Conservation (phyloP, 2,113 vertebrate genomes). For the Pygoscelis antarcticus region DNA sequence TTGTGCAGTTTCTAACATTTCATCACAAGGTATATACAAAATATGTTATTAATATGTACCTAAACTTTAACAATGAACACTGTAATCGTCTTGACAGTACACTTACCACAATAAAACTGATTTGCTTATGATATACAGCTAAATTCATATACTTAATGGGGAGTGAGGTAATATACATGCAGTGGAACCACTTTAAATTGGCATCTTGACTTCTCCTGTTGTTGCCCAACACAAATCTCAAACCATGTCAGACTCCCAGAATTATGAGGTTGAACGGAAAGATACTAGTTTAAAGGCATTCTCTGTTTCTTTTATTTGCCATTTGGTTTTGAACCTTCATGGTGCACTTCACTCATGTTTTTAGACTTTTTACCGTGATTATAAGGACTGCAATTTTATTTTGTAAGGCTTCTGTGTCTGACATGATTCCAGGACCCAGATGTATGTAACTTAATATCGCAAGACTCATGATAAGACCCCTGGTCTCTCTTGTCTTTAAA, state of each 20-base stretch:
- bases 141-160: background rate
- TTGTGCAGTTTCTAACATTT: background rate
- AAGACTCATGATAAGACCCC: fast-evolving
- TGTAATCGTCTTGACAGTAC: background rate
- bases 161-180: fast-evolving
- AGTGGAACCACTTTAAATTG: background rate
- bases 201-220: background rate
- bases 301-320: background rate
- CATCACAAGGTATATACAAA: background rate
- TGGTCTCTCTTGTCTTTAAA: background rate
- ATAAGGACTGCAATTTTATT: background rate
- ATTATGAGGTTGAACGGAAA: background rate
- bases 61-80: background rate
- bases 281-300: background rate
- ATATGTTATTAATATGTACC: fast-evolving
- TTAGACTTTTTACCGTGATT: background rate
- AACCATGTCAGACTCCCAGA: background rate
- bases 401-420: background rate
- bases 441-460: background rate
- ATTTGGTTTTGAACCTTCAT: background rate
- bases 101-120: background rate
- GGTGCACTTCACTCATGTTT: fast-evolving
- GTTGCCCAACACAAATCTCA: background rate
- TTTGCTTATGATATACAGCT: background rate
- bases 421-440: background rate